Evolutionary conservation across 2,113 vertebrate genomes (phyloP), one percentile per base, ranked within the genome.

Genomic region (Gracilinanus agilis): DNA sequence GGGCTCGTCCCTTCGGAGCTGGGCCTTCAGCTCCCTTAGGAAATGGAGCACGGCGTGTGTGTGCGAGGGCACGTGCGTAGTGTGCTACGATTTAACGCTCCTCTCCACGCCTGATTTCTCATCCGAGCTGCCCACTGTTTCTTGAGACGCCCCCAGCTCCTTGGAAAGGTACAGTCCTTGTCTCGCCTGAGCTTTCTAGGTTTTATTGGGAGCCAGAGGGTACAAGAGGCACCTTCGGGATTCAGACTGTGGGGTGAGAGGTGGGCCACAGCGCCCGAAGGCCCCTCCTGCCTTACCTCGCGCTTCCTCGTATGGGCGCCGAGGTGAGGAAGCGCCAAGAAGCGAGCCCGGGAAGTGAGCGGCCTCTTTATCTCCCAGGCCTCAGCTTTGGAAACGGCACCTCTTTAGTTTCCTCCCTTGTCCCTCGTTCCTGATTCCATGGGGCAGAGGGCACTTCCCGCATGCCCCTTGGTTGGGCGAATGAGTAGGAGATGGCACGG

Each of bases 391-490:
- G 88, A 44, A 29, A 10, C 53, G 40, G 10, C 10, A 88, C 23
- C 53, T 96, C 90, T 96, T 96, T n/a, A 90, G 55, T 96, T 97
- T 97, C 91, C 54, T 88, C 91, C 92, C 67, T 6, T 44, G 53
- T 92, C 89, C 93, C 49, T 49, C 49, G 5, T 49, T 49, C 54
- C 92, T 90, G n/a, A 27, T 56, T 95, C 54, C 29, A 61, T 92
- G 92, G 90, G 24, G n/a, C 53, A 91, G 75, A 95, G 44, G 53
- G 61, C 34, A 75, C 61, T 67, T 67, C 29, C 3, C 16, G n/a
- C 29, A n/a, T 1, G 1, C 19, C 16, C 12, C 5, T 34, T 75
- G 29, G 34, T n/a, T 75, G 34, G 11, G 9, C 40, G n/a, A 83
- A 40, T 83, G 34, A 83, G 67, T 23, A n/a, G 16, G 27, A 93